Conservation (phyloP, 2,888 invertebrate genomes). For the Sarcophaga subvicina region DNA sequence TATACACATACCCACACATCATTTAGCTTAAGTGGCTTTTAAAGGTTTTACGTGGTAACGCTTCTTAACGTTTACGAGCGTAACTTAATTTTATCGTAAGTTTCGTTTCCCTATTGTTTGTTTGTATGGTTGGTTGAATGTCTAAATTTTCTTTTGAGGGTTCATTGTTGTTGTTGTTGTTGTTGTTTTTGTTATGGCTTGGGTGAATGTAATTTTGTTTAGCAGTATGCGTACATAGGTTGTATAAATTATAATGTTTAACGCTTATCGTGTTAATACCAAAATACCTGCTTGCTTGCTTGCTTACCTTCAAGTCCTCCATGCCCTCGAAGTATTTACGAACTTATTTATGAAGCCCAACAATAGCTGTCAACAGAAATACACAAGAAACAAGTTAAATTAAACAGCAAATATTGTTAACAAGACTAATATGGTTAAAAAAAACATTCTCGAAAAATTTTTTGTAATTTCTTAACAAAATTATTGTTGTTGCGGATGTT, state of each 20-base stretch:
- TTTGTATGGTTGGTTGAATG: not conserved
- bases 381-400: conserved; percentile 4
- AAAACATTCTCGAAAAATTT: conserved; percentile 31
- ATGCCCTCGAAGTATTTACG: not conserved
- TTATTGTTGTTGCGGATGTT: conserved; percentile 7
- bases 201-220: not conserved
- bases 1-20: conserved; percentile 32
- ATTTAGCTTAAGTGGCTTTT: conserved; percentile 65
- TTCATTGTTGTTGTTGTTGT: not conserved
- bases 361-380: conserved; percentile 2
- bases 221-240: not conserved
- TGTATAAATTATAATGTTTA: not conserved
- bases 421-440: conserved; percentile 35
- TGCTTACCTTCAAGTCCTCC: conserved; percentile 16
- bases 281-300: not conserved
- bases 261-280: conserved; percentile 24
- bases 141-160: not conserved
- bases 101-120: conserved; percentile 16
- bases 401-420: conserved; percentile 15
- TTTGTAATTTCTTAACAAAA: not conserved
- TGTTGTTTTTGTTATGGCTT: no score
- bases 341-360: conserved; percentile 23
- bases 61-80: conserved; percentile 52
- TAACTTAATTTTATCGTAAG: conserved; percentile 43
- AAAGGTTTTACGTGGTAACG: conserved; percentile 61